Conservation (phyloP, 2,797 vertebrate species). For the Todus mexicanus region DNA sequence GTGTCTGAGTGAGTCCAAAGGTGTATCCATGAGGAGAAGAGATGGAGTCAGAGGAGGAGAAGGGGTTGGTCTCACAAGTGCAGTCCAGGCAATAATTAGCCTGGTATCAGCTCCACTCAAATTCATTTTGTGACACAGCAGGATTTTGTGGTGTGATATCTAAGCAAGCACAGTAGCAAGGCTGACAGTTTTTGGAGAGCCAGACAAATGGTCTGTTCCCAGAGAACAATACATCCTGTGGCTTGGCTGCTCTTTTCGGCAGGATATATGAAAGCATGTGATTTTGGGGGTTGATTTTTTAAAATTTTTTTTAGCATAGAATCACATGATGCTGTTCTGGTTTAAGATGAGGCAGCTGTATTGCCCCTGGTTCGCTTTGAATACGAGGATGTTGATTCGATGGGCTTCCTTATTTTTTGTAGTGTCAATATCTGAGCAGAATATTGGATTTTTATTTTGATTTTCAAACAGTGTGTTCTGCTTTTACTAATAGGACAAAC, state of each 20-base stretch:
- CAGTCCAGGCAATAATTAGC: not conserved
- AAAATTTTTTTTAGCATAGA: not conserved
- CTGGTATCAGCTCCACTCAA: not conserved
- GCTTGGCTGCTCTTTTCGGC: slow-evolving; percentile 30
- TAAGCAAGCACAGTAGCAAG: not conserved
- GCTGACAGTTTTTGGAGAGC: not conserved
- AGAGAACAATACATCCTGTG: not conserved
- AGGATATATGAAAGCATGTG: slow-evolving; percentile 43
- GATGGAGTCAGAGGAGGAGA: not conserved
- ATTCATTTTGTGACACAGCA: not conserved
- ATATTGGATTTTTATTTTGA: not conserved
- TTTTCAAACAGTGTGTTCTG: not conserved
- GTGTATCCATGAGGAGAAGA: not conserved
- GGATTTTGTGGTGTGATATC: not conserved
- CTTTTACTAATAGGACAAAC: not conserved
- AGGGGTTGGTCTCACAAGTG: not conserved
- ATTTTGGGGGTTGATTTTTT: not conserved
- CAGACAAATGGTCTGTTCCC: not conserved
- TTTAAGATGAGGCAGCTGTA: slow-evolving; percentile 14
- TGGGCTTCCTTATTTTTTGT: slow-evolving; percentile 8
- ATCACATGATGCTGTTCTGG: slow-evolving; percentile 29
- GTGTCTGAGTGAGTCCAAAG: not conserved
- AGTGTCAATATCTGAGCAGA: not conserved
- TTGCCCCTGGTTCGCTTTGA: slow-evolving; percentile 7
- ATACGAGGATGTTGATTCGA: slow-evolving; percentile 18